Conservation (phyloP, 2,113 vertebrate genomes). For the Protobothrops mucrosquamatus region DNA sequence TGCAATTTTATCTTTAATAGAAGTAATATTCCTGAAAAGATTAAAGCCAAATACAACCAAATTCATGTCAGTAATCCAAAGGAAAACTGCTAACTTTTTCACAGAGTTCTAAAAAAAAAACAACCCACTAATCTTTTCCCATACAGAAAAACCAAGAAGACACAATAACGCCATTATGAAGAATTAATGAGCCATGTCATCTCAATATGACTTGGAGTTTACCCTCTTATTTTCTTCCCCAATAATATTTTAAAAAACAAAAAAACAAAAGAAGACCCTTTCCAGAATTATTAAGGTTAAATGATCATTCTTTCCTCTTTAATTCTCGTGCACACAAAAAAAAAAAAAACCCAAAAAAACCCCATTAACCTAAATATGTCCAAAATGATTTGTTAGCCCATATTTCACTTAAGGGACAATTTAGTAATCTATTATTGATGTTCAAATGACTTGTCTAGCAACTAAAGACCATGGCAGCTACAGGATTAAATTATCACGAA, state of each 20-base stretch:
- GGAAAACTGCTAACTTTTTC: constrained; percentile 3
- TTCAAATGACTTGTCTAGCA: constrained; percentile 31
- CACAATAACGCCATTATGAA: not conserved
- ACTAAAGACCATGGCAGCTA: constrained; percentile 24
- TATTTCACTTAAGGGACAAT: constrained; percentile 46
- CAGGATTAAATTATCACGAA: constrained; percentile 6
- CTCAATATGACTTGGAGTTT: not conserved
- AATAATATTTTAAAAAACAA: not conserved
- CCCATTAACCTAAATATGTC: constrained; percentile 59
- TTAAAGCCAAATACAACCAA: not conserved
- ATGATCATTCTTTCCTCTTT: constrained; percentile 51
- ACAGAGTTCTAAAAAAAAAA: not conserved
- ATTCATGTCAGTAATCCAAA: not conserved
- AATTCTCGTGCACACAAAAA: constrained; percentile 56
- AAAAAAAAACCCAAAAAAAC: not conserved
- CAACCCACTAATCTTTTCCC: not conserved
- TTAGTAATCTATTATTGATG: constrained; percentile 54
- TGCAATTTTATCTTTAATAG: not conserved
- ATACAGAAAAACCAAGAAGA: constrained; percentile 20
- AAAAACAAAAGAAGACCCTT: not conserved
- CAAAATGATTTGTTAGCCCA: constrained; percentile 18
- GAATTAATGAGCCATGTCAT: not conserved
- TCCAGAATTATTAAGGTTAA: constrained; percentile 35
- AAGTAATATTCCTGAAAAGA: not conserved
- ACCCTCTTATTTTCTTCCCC: not conserved